Conservation (phyloP, 2,888 invertebrate genomes). For the Hermaeophaga mercurialis region DNA sequence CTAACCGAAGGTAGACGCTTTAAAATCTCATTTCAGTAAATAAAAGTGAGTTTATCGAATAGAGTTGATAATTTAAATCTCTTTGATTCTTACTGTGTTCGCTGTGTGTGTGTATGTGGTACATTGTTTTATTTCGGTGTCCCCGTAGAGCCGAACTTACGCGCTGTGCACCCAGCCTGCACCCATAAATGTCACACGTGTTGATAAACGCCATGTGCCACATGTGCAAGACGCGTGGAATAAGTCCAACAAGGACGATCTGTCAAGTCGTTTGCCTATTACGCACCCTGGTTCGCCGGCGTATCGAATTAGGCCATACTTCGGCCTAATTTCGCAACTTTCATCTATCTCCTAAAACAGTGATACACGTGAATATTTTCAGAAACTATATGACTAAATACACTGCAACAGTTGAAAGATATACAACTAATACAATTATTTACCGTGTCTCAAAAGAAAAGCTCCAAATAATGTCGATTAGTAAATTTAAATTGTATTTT, state of each 20-base stretch:
- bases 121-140: conserved; percentile 22
- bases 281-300: conserved; percentile 14
- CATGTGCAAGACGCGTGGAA: conserved; percentile 43
- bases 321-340: neutral
- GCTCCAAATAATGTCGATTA: no score
- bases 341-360: no score
- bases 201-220: conserved; percentile 47
- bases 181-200: conserved; percentile 47
- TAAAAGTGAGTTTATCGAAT: no score
- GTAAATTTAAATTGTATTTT: no score
- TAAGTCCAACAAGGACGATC: conserved; percentile 29
- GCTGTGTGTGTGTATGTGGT: conserved; percentile 1
- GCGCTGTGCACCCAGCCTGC: conserved; percentile 38
- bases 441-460: no score
- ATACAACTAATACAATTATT: no score
- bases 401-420: no score
- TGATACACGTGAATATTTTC: no score
- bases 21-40: no score
- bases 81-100: conserved; percentile 9
- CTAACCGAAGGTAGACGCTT: no score
- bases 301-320: neutral
- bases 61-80: conserved; percentile 2
- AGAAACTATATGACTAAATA: no score
- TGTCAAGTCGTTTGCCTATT: conserved; percentile 36
- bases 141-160: conserved; percentile 21